Conservation (phyloP, 2,113 vertebrate genomes). For the Mastomys coucha region DNA sequence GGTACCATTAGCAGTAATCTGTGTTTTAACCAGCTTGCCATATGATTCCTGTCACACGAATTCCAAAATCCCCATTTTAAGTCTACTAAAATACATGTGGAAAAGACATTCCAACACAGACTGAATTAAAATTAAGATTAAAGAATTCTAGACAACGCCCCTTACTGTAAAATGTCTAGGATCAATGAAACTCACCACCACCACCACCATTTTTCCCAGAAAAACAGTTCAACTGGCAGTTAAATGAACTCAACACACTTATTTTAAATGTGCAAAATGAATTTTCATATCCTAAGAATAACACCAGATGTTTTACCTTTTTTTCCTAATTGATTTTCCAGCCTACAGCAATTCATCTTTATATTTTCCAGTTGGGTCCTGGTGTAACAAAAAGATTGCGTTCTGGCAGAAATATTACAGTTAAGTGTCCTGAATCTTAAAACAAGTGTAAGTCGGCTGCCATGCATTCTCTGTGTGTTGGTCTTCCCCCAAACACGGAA, state of each 20-base stretch:
- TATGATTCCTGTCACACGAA: neutral
- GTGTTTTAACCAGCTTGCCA: neutral
- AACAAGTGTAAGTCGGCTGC: conserved; percentile 18
- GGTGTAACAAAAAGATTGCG: conserved; percentile 64
- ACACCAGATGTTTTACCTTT: conserved; percentile 81
- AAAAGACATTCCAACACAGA: conserved; percentile 50
- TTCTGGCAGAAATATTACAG: conserved; percentile 64
- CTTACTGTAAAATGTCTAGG: conserved; percentile 60
- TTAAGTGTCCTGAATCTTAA: conserved; percentile 68
- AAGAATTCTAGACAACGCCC: conserved; percentile 40
- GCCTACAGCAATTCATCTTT: conserved; percentile 73
- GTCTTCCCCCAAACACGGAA: conserved; percentile 14
- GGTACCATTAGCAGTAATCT: neutral
- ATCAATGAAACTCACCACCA: conserved; percentile 50
- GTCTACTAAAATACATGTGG: neutral
- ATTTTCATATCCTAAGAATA: conserved; percentile 77
- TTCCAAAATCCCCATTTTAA: neutral
- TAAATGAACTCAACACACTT: conserved; percentile 74
- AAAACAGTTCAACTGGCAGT: conserved; percentile 68
- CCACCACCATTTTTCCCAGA: neutral
- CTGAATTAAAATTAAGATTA: conserved; percentile 61
- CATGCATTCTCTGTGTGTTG: conserved; percentile 31
- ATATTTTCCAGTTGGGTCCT: conserved; percentile 69
- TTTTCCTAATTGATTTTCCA: conserved; percentile 81
- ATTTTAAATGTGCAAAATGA: conserved; percentile 81